Base-by-base conservation (phyloP, 2,888 invertebrate genomes). In the Hylaea fasciaria region DNA sequence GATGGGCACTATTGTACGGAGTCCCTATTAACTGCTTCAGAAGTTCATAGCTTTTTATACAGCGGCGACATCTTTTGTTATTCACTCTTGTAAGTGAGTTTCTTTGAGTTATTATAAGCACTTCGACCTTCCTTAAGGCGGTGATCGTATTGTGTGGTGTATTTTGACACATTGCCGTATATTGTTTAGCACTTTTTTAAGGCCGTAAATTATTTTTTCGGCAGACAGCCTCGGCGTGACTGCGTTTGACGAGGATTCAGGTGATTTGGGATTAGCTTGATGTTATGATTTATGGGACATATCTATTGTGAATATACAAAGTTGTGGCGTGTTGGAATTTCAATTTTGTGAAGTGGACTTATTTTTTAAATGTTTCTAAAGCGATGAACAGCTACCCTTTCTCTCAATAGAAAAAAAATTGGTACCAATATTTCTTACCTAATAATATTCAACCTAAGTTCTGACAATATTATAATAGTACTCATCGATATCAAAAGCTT, bases 131-230 rank as follows among this genome's bases (percentile, higher is more conserved):
- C 74, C 68, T 10, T 77, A 66, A 73, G 74, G 69, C 74, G 75
- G 69, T 86, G 80, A 88, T 81, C 82, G 78, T 74, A 83, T 88
- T 87, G 83, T 90, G 82, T 79, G 67, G 74, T 75, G 77, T 91
- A 89, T 92, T 92, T 92, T 92, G 92, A 92, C 92, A 92, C 85
- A 92, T 91, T 83, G 85, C 86, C 71, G 61, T 65, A 68, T 76
- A 86, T 92, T 92, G 91, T 91, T 85, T 86, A 85, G 73, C 29
- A 65, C 66, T 82, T 86, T 86, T 87, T 84, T 73, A 57, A 70
- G 77, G 73, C 78, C 81, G 77, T 91, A 92, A 87, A 91, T 91
- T 86, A 87, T 83, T 79, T 85, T 83, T 82, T 77, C 53, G 57
- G 50, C 61, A 22, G 10, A 60, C 57, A 68, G 57, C 68, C 70